Conservation (phyloP, 2,888 invertebrate genomes). For the Mamestra brassicae region DNA sequence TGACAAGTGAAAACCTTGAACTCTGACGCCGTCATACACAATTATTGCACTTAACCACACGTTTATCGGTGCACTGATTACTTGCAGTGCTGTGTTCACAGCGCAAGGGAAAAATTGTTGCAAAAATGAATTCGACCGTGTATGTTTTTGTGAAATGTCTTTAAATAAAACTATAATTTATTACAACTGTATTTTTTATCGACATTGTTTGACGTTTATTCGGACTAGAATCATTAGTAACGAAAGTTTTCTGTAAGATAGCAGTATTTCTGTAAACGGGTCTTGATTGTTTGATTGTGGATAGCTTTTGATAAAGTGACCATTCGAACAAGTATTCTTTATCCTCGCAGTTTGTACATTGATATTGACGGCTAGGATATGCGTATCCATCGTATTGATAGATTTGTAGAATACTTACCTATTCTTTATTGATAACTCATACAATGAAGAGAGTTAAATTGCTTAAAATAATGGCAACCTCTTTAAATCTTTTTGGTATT, state of each 20-base stretch:
- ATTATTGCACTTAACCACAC: conserved; percentile 60
- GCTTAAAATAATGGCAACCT: no score
- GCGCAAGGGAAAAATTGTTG: not conserved
- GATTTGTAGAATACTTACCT: not conserved
- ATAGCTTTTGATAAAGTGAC: not conserved
- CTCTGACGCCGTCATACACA: conserved; percentile 47
- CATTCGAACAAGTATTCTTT: not conserved
- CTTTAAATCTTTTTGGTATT: no score
- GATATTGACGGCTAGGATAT: not conserved
- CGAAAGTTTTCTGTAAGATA: no score
- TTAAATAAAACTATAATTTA: not conserved
- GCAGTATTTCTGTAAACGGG: no score
- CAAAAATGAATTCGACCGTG: not conserved
- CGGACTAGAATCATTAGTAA: no score
- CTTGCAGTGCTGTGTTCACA: conserved; percentile 30
- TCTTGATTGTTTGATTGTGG: not conserved
- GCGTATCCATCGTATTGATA: not conserved
- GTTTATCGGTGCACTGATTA: conserved; percentile 61
- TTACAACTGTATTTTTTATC: not conserved
- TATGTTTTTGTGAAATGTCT: not conserved
- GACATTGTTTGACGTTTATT: not conserved
- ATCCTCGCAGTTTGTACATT: not conserved
- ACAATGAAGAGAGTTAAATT: no score
- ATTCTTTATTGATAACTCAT: no score
- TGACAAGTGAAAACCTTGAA: conserved; percentile 61